Percentiles rank a stretch among this genome's conserved stretches.
These are phyloP conservation scores for Scomber colias DNA, from an alignment of 2,113 vertebrate species.

Conservation along the genomic window DNA sequence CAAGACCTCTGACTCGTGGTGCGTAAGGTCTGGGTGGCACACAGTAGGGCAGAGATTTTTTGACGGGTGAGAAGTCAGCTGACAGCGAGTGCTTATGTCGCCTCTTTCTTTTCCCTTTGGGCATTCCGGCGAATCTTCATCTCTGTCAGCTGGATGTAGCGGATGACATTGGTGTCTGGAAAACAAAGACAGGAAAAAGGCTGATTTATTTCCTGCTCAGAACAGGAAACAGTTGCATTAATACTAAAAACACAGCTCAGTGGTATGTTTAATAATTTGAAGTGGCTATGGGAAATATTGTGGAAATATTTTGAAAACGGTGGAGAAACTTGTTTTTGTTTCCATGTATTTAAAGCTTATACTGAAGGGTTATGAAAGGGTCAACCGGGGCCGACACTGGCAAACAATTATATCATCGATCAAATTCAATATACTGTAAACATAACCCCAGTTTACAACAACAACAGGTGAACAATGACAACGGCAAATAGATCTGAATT, in stretches of 20 bases:
- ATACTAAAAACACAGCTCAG: constrained; percentile 18
- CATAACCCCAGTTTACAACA: too few species aligned
- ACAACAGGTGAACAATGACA: too few species aligned
- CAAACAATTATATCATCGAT: background rate
- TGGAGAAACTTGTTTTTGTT: constrained; percentile 1
- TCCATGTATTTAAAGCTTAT: background rate
- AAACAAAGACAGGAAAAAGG: constrained; percentile 71
- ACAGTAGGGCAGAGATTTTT: constrained; percentile 69
- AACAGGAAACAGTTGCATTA: constrained; percentile 40
- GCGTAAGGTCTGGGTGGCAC: constrained; percentile 64
- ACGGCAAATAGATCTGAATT: too few species aligned
- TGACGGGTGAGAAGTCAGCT: constrained; percentile 41
- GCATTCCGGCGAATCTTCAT: constrained; percentile 97
- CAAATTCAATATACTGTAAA: background rate
- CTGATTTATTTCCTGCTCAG: constrained; percentile 46
- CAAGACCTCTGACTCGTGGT: constrained; percentile 34
- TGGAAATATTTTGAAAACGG: background rate
- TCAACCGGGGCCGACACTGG: background rate
- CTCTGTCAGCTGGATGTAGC: constrained; percentile 99
- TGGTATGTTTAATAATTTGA: background rate
- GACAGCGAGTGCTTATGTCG: constrained; percentile 82
- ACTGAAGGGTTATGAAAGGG: background rate
- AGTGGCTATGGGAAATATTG: background rate
- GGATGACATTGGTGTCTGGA: constrained; percentile 97
- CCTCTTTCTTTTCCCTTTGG: constrained; percentile 95